Evolutionary conservation across 2,113 vertebrate genomes (phyloP).

Genomic region (Fregetta grallaria): DNA sequence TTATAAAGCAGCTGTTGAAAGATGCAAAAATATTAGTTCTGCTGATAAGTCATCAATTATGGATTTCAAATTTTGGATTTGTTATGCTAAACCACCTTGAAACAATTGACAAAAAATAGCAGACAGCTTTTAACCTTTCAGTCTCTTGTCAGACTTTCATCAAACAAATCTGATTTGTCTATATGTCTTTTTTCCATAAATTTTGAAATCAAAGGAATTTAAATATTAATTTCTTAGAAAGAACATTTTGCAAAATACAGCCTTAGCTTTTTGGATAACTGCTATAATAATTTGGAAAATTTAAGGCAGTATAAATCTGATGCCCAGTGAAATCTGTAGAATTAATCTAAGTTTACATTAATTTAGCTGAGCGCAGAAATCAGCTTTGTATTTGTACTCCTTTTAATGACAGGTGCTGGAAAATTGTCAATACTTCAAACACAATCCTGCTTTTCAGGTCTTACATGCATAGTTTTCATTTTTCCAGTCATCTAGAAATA

Average conservation of each 20-base stretch:
- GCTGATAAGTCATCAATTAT: neutral
- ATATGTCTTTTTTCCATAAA: neutral
- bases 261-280: neutral
- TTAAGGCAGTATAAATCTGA: neutral
- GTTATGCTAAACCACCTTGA: neutral
- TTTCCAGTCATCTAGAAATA: neutral
- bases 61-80: neutral
- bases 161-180: neutral
- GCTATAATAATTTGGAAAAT: neutral
- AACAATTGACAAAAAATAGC: neutral
- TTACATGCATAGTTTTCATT: neutral
- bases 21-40: neutral
- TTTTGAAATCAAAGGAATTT: neutral
- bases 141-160: neutral
- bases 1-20: neutral
- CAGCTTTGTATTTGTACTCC: neutral
- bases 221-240: neutral
- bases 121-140: neutral
- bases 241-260: neutral
- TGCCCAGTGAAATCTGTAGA: neutral
- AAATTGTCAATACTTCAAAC: neutral
- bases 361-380: neutral
- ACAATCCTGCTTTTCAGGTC: neutral
- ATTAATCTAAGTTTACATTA: neutral
- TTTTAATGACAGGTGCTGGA: neutral